Conservation (phyloP, 2,888 invertebrate genomes). For the Drosophila anomalata region DNA sequence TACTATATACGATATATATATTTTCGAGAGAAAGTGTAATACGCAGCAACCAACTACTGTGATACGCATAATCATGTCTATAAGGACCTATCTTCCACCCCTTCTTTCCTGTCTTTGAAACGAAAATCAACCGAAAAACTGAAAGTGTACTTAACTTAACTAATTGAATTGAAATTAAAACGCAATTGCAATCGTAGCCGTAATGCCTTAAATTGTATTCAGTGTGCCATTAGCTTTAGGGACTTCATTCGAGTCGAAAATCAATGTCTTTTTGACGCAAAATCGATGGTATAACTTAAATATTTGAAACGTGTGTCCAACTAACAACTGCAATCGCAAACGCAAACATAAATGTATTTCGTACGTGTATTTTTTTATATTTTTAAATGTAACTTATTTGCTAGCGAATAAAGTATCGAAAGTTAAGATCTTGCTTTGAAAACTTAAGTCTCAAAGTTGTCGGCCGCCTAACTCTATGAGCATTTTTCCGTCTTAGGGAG, state of each 20-base stretch:
- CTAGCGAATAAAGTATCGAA: slow-evolving; percentile 75
- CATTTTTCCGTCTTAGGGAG: not conserved
- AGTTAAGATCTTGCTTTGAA: slow-evolving; percentile 39
- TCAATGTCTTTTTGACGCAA: not conserved
- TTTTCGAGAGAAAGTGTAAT: slow-evolving; percentile 4
- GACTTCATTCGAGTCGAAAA: slow-evolving; percentile 14
- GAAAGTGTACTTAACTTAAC: slow-evolving; percentile 31
- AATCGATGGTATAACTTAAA: not conserved
- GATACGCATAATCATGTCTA: slow-evolving; percentile 34
- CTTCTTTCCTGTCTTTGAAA: slow-evolving; percentile 2
- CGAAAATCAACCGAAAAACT: not conserved
- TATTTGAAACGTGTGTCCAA: not conserved
- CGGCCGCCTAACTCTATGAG: slow-evolving; percentile 15
- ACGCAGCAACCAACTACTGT: slow-evolving; percentile 45
- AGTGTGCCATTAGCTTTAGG: slow-evolving; percentile 74
- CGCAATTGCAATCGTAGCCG: slow-evolving; percentile 68
- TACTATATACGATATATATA: slow-evolving; percentile 3
- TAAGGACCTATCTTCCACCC: not conserved
- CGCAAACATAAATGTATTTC: slow-evolving; percentile 17
- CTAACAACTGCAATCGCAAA: slow-evolving; percentile 3
- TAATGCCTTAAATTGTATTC: slow-evolving; percentile 65
- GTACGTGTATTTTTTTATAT: slow-evolving; percentile 20
- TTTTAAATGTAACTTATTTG: slow-evolving; percentile 62
- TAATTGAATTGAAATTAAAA: not conserved
- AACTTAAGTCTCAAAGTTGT: slow-evolving; percentile 24